Conservation (phyloP, 2,113 vertebrate species). For the Galeopterus variegatus region DNA sequence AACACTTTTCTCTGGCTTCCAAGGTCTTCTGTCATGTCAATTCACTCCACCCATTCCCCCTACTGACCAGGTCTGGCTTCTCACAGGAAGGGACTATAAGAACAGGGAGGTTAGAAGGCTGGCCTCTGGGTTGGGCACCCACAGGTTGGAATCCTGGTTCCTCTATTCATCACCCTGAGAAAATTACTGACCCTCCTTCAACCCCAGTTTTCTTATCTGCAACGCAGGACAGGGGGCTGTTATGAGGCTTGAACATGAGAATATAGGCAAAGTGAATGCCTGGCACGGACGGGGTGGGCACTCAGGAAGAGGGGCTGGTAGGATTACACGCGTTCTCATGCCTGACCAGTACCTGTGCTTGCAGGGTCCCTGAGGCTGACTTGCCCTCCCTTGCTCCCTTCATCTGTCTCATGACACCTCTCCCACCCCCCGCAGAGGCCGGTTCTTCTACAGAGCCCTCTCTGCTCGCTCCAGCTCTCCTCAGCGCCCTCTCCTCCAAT, state of each 20-base stretch:
- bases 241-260: not conserved
- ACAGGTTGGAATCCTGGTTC: not conserved
- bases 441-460: not conserved
- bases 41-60: not conserved
- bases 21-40: not conserved
- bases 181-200: not conserved
- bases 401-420: not conserved
- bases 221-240: not conserved
- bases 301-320: not conserved
- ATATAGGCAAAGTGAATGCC: too few species aligned
- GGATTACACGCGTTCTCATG: rapidly evolving
- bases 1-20: not conserved
- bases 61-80: not conserved
- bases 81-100: not conserved
- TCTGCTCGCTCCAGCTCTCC: not conserved
- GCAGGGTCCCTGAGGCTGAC: rapidly evolving
- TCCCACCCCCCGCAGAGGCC: not conserved
- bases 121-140: not conserved
- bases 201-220: not conserved
- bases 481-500: rapidly evolving
- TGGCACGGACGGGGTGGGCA: rapidly evolving
- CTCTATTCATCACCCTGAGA: not conserved
- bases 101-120: not conserved
- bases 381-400: rapidly evolving
- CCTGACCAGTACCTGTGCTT: not conserved